Evolutionary conservation across 1,140 invertebrate genomes (phyloP).

Genomic region (Nomia melanderi): DNA sequence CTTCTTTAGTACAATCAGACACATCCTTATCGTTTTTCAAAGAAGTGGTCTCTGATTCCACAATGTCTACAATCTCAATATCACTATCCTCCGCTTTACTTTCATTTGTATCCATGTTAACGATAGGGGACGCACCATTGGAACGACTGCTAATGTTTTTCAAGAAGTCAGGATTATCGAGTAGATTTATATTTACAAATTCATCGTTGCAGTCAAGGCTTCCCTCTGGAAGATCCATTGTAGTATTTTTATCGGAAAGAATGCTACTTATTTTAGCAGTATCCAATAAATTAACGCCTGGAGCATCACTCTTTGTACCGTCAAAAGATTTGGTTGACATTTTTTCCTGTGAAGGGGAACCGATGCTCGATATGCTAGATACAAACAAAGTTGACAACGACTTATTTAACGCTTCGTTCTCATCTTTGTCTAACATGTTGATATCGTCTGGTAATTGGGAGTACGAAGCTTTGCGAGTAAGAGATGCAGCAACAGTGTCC

Average conservation of each 20-base stretch:
- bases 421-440: slow-evolving; percentile 2
- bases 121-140: background rate
- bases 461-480: background rate
- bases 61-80: slow-evolving; percentile 28
- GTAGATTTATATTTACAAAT: slow-evolving; percentile 72
- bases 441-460: background rate
- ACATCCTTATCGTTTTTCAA: slow-evolving; percentile 13
- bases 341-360: background rate
- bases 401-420: slow-evolving; percentile 19
- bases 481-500: background rate
- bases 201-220: slow-evolving; percentile 60
- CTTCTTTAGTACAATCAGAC: background rate
- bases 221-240: slow-evolving; percentile 27
- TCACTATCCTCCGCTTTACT: slow-evolving; percentile 60
- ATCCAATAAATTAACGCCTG: background rate
- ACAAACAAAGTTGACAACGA: background rate
- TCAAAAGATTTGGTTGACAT: background rate
- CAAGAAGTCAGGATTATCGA: slow-evolving; percentile 71
- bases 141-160: slow-evolving; percentile 34
- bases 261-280: background rate
- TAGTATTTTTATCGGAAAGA: background rate
- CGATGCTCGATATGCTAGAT: background rate
- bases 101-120: background rate
- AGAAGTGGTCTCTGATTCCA: background rate
- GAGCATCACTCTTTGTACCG: background rate